Conservation (phyloP, 37 sponge, comb jelly and placozoan genomes). For the Halisarca cf. caerulea region DNA sequence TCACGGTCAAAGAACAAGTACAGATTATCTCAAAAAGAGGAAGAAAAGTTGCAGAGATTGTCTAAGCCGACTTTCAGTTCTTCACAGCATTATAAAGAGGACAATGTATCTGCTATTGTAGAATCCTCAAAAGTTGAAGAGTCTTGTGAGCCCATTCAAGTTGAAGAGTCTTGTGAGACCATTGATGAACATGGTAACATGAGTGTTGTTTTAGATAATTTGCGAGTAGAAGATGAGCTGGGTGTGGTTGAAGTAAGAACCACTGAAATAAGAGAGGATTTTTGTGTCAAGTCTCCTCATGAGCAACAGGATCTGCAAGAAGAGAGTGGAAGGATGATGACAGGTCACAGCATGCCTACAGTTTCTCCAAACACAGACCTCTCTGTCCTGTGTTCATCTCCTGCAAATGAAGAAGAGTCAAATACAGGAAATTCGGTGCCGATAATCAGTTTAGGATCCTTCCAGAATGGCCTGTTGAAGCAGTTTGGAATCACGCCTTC, state of each 20-base stretch:
- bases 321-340: background rate
- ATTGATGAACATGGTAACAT: background rate
- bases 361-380: background rate
- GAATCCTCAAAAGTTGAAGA: background rate
- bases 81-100: background rate
- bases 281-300: background rate
- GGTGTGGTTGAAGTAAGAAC: background rate
- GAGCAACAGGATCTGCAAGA: background rate
- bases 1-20: background rate
- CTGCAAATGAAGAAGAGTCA: background rate
- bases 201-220: too few species aligned
- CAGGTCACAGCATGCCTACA: background rate
- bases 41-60: background rate
- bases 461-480: conserved; percentile 3
- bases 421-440: background rate
- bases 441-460: background rate
- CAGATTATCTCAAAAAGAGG: background rate
- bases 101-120: background rate
- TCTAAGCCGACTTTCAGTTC: background rate
- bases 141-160: background rate
- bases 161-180: background rate
- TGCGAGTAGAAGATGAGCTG: too few species aligned
- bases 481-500: conserved; percentile 3
- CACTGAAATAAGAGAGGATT: background rate
- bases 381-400: background rate